Base-by-base conservation (phyloP, 2,113 vertebrate genomes). In the Leuciscus idus region DNA sequence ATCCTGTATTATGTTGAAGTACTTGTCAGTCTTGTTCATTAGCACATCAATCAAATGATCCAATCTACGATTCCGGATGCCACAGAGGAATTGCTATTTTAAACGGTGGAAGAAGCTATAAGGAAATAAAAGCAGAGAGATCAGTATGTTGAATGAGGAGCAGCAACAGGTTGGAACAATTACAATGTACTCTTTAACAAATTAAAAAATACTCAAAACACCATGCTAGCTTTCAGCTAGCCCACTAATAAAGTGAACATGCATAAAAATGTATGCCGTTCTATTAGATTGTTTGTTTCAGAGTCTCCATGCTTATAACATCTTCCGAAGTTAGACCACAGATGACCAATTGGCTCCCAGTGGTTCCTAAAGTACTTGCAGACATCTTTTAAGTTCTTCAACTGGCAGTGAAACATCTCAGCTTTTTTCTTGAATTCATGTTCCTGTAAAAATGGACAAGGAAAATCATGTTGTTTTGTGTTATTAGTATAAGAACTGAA, bases 31-130 rank as follows among this genome's bases (percentile, higher is more conserved):
- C 43, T 75, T 75, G 73, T 75, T 75, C 43, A 75, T 11, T 12
- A 75, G 73, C 23, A 75, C 23, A 75, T 26, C 73, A 26, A 75
- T 48, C 73, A 75, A 6, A 48, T 75, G 43, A 75, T 75, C 43
- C 73, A 75, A n/a, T 73, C 70, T 73, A 43, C 70, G 70, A 73
- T 73, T 73, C 23, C 70, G 36, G 70, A 73, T n/a, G 21, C 70
- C 70, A 73, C 70, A 73, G 39, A 73, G 39, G 39, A 73, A 73
- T 6, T 46, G 70, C 39, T 73, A 46, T 75, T 75, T 75, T 75
- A 75, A 75, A 50, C 46, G 46, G 46, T 75, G 43, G 46, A 75
- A 75, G 73, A 75, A 75, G 28, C 73, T 75, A 73, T 43, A 43
- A 10, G n/a, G 4, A 4, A 26, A 12, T 21, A 7, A 59, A 59